phyloP scores from a whole-genome alignment of 2,888 invertebrate genomes.

The Protonemura montana region DNA sequence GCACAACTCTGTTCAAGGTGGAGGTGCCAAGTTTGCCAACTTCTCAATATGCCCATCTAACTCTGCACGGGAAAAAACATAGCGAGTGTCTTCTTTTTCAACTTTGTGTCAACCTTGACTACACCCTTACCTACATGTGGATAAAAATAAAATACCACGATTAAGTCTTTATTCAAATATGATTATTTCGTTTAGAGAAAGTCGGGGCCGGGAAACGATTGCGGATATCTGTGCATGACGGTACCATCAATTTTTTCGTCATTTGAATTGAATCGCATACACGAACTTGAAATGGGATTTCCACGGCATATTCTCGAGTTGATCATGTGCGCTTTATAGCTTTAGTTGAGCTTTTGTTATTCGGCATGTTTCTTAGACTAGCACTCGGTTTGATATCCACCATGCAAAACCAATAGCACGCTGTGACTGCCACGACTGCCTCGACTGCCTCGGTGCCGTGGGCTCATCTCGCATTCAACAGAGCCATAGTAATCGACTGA shows the following conservation, averaged over 20 bases:
- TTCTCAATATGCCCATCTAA: too few relatives aligned
- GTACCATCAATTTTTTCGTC: constrained; percentile 1
- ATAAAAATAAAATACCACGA: neutral
- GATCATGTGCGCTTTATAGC: constrained; percentile 22
- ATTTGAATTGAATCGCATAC: constrained; percentile 22
- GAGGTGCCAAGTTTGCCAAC: neutral
- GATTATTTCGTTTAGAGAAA: neutral
- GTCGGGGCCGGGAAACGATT: neutral
- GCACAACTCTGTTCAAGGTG: neutral
- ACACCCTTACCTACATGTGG: neutral
- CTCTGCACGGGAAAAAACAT: too few relatives aligned
- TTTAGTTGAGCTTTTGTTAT: constrained; percentile 18
- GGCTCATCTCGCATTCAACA: constrained; percentile 13
- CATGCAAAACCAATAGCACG: constrained; percentile 16
- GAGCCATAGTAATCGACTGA: neutral
- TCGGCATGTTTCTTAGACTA: neutral
- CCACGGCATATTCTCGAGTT: neutral
- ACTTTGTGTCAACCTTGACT: neutral
- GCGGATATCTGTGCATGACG: constrained; percentile 12
- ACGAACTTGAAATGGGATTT: constrained; percentile 24
- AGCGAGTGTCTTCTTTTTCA: neutral
- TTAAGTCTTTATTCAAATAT: neutral
- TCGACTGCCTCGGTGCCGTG: neutral
- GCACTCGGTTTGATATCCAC: neutral
- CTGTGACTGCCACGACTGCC: neutral